Base-by-base conservation (phyloP, 2,797 vertebrate species). In the Synaphobranchus kaupii region DNA sequence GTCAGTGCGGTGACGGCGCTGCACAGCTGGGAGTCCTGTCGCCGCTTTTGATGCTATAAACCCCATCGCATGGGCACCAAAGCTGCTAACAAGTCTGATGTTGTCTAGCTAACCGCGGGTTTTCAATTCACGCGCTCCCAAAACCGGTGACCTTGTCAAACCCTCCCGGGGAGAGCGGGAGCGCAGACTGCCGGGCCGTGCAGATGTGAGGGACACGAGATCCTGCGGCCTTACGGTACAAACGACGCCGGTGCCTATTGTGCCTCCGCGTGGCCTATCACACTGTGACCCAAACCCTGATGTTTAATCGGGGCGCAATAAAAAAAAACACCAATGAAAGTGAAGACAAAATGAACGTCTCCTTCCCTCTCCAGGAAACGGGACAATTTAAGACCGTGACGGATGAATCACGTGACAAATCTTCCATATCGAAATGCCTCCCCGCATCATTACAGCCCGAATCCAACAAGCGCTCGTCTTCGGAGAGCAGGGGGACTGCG, bases 11-110 rank as follows among this genome's bases (percentile, higher is more conserved):
- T 92, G 93, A 91, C 91, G 92, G 91, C 92, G 93, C 89, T 91
- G 93, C 89, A 91, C 92, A 87, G 94, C 94, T 95, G 93, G 93
- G 94, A 94, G 94, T 93, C 94, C 88, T 88, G 87, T 91, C 93
- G 91, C 91, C 54, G 93, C 94, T 94, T 95, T 95, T 95, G 95
- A 96, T 95, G 94, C 95, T 94, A 94, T 95, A 95, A 96, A 47
- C 95, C 95, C 94, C 93, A 94, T 95, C 95, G 95, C 94, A 94
- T 92, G 92, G 93, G 93, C 93, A 94, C 94, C 93, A 92, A 93
- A 93, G 94, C 93, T 93, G 92, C 93, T 91, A 90, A 91, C 93
- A 85, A 92, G 91, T 93, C 90, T 93, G 94, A 93, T 94, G 91
- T 91, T 93, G 92, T 93, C 95, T 93, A 92, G 91, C 93, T 94